Percentiles rank a stretch among this genome's conserved stretches.
phyloP scores from a whole-genome alignment of 2,797 vertebrate genomes.

The Galago senegalensis region DNA sequence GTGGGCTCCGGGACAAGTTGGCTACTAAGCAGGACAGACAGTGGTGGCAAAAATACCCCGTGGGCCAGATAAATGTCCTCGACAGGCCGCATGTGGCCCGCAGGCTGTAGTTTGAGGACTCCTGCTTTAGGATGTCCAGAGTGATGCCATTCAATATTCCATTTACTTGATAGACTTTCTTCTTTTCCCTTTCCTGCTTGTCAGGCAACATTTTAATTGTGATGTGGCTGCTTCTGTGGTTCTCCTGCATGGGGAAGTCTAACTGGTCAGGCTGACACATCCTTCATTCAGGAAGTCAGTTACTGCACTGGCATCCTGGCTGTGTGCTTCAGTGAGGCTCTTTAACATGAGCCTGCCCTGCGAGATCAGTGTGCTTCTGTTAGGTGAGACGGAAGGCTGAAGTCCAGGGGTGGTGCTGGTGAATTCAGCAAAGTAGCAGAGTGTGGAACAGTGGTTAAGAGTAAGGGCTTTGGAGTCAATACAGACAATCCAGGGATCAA shows the following conservation, averaged over 20 bases:
- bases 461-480: background rate
- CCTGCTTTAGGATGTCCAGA: background rate
- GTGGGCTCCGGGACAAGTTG: too few species aligned
- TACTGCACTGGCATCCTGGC: slow-evolving; percentile 23
- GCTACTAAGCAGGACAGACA: too few species aligned
- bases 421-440: background rate
- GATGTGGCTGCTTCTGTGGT: slow-evolving; percentile 29
- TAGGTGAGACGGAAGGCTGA: background rate
- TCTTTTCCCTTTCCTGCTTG: slow-evolving; percentile 28
- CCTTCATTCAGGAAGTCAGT: slow-evolving; percentile 8
- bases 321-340: background rate
- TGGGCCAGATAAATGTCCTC: too few species aligned
- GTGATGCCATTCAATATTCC: background rate
- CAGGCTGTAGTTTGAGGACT: too few species aligned
- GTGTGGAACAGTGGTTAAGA: background rate
- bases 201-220: slow-evolving; percentile 24
- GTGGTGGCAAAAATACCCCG: too few species aligned
- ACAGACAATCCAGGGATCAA: background rate
- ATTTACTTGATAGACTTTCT: slow-evolving; percentile 37
- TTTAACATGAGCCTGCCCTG: background rate
- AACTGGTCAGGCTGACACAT: slow-evolving; percentile 30
- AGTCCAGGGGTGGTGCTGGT: background rate
- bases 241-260: slow-evolving; percentile 31
- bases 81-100: too few species aligned
- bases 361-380: background rate